Percentiles rank a stretch among this genome's conserved stretches.
Evolutionary conservation across 2,888 invertebrate species (phyloP).

Genomic region (Masnerella sp.): DNA sequence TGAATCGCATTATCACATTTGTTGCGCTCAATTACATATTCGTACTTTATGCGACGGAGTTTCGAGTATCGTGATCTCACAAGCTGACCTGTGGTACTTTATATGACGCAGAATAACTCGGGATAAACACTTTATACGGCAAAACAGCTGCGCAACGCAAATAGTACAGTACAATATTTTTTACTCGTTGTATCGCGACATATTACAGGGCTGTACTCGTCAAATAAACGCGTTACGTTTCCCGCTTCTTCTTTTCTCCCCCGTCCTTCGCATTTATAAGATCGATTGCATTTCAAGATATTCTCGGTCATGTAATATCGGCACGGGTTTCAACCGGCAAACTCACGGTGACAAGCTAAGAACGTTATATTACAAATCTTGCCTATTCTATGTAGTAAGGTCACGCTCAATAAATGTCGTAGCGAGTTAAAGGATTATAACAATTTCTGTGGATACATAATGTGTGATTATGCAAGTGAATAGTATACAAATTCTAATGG

Average conservation of each 20-base stretch:
- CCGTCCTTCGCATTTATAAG: neutral
- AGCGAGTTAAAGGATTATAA: slow-evolving; percentile 64
- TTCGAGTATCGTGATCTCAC: slow-evolving; percentile 25
- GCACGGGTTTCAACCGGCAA: slow-evolving; percentile 22
- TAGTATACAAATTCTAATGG: slow-evolving; percentile 38
- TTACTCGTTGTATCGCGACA: neutral
- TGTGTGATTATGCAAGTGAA: slow-evolving; percentile 49
- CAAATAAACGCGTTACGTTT: neutral
- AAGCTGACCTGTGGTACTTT: slow-evolving; percentile 32
- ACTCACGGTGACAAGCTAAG: slow-evolving; percentile 42
- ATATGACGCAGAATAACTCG: slow-evolving; percentile 27
- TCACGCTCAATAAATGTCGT: slow-evolving; percentile 75
- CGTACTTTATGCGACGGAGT: slow-evolving; percentile 19
- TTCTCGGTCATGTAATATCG: slow-evolving; percentile 34
- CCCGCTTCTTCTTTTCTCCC: slow-evolving; percentile 1
- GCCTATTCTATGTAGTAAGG: slow-evolving; percentile 74
- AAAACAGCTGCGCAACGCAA: slow-evolving; percentile 2
- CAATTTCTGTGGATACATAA: slow-evolving; percentile 60
- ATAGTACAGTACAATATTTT: slow-evolving; percentile 13
- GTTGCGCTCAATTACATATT: slow-evolving; percentile 69
- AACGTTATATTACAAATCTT: slow-evolving; percentile 65
- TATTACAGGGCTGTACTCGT: neutral
- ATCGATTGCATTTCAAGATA: slow-evolving; percentile 29
- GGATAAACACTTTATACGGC: neutral
- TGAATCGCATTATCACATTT: slow-evolving; percentile 44